Percentiles rank a stretch among this genome's conserved stretches.
Conservation (phyloP, 2,888 invertebrate genomes). For the Andrena marginata region DNA sequence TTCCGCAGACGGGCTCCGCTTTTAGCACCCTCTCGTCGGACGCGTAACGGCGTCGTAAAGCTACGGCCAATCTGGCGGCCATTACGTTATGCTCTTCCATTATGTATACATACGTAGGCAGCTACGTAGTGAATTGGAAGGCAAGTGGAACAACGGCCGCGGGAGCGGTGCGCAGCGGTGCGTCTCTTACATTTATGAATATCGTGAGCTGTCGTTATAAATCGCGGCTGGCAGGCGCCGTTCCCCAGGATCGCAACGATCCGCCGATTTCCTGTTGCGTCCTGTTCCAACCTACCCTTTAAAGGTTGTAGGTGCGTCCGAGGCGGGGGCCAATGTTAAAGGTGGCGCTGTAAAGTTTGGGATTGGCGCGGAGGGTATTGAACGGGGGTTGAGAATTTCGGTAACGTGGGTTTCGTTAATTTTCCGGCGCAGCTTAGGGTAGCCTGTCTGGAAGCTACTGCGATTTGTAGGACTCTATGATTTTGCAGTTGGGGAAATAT, state of each 20-base stretch:
- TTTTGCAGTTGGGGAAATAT: no score
- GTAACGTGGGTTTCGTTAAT: neutral
- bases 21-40: slow-evolving; percentile 37
- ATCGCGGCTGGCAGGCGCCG: neutral
- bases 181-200: slow-evolving; percentile 10
- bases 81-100: slow-evolving; percentile 24
- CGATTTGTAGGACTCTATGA: no score
- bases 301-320: neutral
- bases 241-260: neutral
- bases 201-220: slow-evolving; percentile 24
- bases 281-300: neutral
- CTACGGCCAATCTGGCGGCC: slow-evolving; percentile 26
- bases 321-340: neutral
- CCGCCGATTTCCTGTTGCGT: slow-evolving; percentile 25
- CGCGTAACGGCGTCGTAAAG: slow-evolving; percentile 30
- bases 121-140: neutral
- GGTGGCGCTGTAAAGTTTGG: neutral
- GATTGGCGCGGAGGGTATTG: neutral
- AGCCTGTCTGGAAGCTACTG: no score
- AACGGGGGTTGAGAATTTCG: neutral
- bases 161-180: neutral
- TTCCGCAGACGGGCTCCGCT: slow-evolving; percentile 26
- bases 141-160: neutral
- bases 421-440: no score
- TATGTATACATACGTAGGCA: neutral